Base-by-base conservation (phyloP, 1,140 invertebrate genomes). In the Drosophila kohkoa region DNA sequence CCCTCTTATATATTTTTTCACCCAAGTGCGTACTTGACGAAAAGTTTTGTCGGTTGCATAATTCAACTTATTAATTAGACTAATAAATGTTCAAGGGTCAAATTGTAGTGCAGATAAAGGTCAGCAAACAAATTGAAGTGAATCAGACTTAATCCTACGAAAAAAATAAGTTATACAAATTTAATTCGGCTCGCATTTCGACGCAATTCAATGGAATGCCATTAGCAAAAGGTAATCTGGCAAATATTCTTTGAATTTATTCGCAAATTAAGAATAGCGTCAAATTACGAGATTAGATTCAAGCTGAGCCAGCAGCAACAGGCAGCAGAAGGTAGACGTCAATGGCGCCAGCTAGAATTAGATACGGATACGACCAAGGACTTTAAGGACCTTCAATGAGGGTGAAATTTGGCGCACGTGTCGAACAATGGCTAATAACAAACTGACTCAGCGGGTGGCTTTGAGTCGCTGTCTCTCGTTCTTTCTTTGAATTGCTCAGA, bases 21-120 rank as follows among this genome's bases (percentile, higher is more conserved):
- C 80, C 73, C 73, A 60, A 80, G 73, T 70, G 73, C 43, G 70
- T 64, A 75, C 69, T 75, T 74, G 79, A 45, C 43, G 59, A 58
- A 78, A 81, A 81, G 73, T 73, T 78, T 78, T 41, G 5, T 52
- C 1, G 15, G 38, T 54, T 49, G 66, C 69, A 80, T 86, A 81
- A 78, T 66, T 79, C 54, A 75, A 48, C 82, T 49, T 66, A 80
- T 83, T 83, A 83, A 80, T 80, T 83, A 85, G 60, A 66, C 52
- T 62, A 49, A 70, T 75, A 75, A 75, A 63, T 57, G 45, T 38
- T 30, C 25, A 62, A 57, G 66, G 64, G 51, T 73, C 81, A 69
- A 67, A 60, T 54, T 43, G 57, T 41, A 57, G 51, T 11, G 5
- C 13, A 13, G 4, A 8, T 25, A 20, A 30, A 46, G 25, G 45